Base-by-base conservation (phyloP, 2,113 vertebrate species). In the Sardina pilchardus region DNA sequence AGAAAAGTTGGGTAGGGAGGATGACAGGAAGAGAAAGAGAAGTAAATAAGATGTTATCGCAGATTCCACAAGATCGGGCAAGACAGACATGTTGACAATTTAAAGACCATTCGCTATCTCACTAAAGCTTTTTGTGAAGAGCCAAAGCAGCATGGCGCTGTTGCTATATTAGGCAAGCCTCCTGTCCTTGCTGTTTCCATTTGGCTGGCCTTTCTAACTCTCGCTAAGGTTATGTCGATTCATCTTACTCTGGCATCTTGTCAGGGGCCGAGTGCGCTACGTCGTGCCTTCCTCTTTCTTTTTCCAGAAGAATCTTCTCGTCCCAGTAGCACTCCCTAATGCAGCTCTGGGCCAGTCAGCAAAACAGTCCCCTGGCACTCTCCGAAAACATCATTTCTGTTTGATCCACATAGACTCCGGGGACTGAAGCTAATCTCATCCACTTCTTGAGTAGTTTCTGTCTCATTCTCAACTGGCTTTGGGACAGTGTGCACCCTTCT, bases 141-240 rank as follows among this genome's bases (percentile, higher is more conserved):
- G 71, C 12, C 26, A 14, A 10, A 36, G 14, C 71, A 10, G 71
- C 12, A 16, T 78, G 71, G 36, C 86, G 45, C 86, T 75, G 88
- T n/a, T 90, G 90, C 92, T 92, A 92, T 92, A 89, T 92, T 92
- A 92, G 92, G 93, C 88, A 88, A 91, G 84, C 81, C 56, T 88
- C 84, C 48, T 89, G 63, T 89, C 53, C 12, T 81, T 87, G 50
- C 81, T 86, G 84, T 59, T 86, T 88, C 78, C 84, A 59, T 59
- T 88, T 90, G 87, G 88, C 87, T 85, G 85, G 85, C 19, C 2
- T 82, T 56, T 87, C 83, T 83, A 86, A 47, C 63, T 82, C 82
- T 83, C 67, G 82, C 30, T 56, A 82, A 85, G 82, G 85, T 87
- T 59, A 47, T 81, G 85, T 88, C 83, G 89, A 78, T 83, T 85